Conservation (phyloP, 2,888 invertebrate genomes). For the Sarcophaga carnaria region DNA sequence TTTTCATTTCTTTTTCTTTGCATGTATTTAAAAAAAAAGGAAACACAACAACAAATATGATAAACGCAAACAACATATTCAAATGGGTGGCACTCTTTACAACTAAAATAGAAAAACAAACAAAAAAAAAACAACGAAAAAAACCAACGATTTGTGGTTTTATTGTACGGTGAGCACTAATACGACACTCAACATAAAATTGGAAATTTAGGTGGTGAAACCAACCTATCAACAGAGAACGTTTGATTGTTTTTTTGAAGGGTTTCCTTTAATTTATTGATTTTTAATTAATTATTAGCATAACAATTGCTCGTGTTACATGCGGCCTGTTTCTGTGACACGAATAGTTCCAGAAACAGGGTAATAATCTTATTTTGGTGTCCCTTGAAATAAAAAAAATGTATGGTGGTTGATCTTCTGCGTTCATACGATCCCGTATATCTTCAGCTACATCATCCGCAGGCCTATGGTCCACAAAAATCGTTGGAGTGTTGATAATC, state of each 20-base stretch:
- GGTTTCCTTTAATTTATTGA: background rate
- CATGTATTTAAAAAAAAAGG: background rate
- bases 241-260: too few relatives aligned
- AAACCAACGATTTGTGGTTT: conserved; percentile 4
- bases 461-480: too few relatives aligned
- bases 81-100: conserved; percentile 57
- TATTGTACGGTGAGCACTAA: background rate
- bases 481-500: too few relatives aligned
- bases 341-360: too few relatives aligned
- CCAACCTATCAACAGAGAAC: background rate
- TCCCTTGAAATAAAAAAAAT: too few relatives aligned
- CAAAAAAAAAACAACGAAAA: background rate
- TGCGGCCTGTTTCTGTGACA: too few relatives aligned
- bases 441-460: too few relatives aligned
- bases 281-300: background rate
- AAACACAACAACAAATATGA: conserved; percentile 7
- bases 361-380: too few relatives aligned
- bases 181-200: conserved; percentile 13
- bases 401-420: too few relatives aligned
- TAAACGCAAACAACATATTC: background rate
- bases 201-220: conserved; percentile 39
- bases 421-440: too few relatives aligned
- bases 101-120: background rate
- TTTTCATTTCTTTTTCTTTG: conserved; percentile 19
- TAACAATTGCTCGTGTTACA: too few relatives aligned